These are phyloP conservation scores for Drosophila murphyi DNA, from an alignment of 1,140 invertebrate species.

Conservation along the genomic window DNA sequence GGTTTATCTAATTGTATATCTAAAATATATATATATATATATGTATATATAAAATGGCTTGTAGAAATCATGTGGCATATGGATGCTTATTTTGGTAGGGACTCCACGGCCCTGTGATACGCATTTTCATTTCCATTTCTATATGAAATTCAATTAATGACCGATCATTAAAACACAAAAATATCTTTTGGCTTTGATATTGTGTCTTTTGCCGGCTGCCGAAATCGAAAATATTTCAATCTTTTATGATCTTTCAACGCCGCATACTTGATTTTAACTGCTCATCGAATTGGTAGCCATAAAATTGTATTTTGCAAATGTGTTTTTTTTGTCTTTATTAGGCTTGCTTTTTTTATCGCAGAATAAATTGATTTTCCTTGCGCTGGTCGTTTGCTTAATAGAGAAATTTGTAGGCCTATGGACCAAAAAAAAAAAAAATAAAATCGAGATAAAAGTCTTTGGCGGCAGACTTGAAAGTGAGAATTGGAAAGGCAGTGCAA, in stretches of 20 bases:
- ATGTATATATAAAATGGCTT: conserved; percentile 33
- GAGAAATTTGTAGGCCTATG: conserved; percentile 69
- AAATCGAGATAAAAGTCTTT: neutral
- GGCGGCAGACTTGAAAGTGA: conserved; percentile 73
- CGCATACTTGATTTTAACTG: conserved; percentile 34
- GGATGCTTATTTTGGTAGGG: conserved; percentile 13
- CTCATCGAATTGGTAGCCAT: conserved; percentile 38
- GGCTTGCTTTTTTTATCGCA: conserved; percentile 41
- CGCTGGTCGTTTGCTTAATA: conserved; percentile 39
- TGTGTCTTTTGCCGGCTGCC: conserved; percentile 64
- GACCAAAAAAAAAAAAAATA: conserved; percentile 24
- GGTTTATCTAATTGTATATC: conserved; percentile 83
- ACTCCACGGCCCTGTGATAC: conserved; percentile 52
- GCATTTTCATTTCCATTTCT: conserved; percentile 76
- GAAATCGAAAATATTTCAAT: conserved; percentile 65
- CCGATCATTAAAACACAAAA: conserved; percentile 67
- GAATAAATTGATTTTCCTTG: conserved; percentile 64
- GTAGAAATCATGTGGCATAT: conserved; percentile 55
- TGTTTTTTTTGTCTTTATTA: conserved; percentile 13
- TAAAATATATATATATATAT: conserved; percentile 49
- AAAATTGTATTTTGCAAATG: conserved; percentile 65
- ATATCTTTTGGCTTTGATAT: conserved; percentile 68
- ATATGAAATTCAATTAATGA: conserved; percentile 80
- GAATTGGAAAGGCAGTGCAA: conserved; percentile 78
- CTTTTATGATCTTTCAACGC: conserved; percentile 67